Evolutionary conservation across 2,888 invertebrate species (phyloP).

Genomic region (Horisme vitalbata): DNA sequence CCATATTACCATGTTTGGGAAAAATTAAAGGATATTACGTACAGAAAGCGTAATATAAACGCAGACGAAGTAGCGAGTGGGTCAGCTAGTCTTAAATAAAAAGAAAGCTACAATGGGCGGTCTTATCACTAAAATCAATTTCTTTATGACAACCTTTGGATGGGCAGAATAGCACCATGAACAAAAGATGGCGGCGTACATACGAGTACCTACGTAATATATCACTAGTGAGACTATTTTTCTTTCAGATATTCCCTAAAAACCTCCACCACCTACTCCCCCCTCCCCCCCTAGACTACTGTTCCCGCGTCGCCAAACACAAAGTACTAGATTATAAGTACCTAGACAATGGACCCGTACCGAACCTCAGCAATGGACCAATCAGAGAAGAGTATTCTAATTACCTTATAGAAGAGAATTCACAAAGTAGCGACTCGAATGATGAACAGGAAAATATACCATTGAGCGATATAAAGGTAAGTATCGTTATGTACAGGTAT

Average conservation of each 20-base stretch:
- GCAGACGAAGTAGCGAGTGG: too few species aligned
- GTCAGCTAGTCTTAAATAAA: too few species aligned
- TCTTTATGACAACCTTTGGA: too few species aligned
- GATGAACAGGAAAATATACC: constrained; percentile 11
- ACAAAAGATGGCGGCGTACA: neutral
- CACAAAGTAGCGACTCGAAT: neutral
- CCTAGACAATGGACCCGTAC: constrained; percentile 7
- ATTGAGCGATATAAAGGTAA: constrained; percentile 9
- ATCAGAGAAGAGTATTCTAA: neutral
- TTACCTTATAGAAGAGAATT: neutral
- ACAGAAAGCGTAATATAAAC: too few species aligned
- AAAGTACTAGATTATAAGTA: neutral
- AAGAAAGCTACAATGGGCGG: too few species aligned
- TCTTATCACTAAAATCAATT: too few species aligned
- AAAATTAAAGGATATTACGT: too few species aligned
- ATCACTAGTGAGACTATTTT: too few species aligned
- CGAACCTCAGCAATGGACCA: neutral
- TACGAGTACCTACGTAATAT: too few species aligned
- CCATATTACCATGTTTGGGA: too few species aligned
- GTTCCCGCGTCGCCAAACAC: constrained; percentile 1
- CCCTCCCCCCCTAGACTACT: neutral
- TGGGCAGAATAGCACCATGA: neutral
- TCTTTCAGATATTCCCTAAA: constrained; percentile 8
- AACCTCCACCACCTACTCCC: constrained; percentile 8
- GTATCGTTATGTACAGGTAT: neutral